Evolutionary conservation across 2,888 invertebrate species (phyloP), one percentile per base, ranked within the genome.

Genomic region (Caenorhabditis afra): DNA sequence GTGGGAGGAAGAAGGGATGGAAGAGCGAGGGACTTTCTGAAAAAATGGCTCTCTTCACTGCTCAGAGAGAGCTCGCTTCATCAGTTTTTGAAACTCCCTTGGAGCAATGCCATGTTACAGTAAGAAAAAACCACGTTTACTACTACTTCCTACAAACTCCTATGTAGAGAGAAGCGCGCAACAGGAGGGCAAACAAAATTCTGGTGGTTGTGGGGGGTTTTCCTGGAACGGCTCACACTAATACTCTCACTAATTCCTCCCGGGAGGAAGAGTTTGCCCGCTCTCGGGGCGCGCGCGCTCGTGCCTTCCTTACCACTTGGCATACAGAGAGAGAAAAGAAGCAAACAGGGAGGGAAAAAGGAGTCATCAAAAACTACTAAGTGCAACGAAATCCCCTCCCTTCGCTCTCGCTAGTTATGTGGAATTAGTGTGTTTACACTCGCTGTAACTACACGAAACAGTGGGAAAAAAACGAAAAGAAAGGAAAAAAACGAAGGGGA

Each of bases 351-450:
- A 23, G 41, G 62, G 50, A 39, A 20, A 49, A 18, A 22, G 41
- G 23, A 53, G 64, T 64, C 55, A 58, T 67, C 49, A 58, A 50
- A 49, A 58, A 67, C 49, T 29, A 29, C 29, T 57, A 57, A 67
- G 49, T 58, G 67, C 23, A 49, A 67, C 35, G 57, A 29, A 29
- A 29, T 29, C 29, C 29, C 29, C 7, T 7, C 29, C 29, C 29
- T 7, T 29, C 58, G 57, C 67, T 22, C 67, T 20, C 53, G 64
- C 52, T 67, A 58, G 57, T 67, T 67, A 58, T 23, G 49, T 67
- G 50, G 67, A 67, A 67, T 67, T 67, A 67, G 23, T 47, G 11
- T 66, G 55, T 66, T 35, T 55, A 29, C 29, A 29, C 29, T 29
- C 29, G n/a, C n/a, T 7, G 7, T 7, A 29, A 29, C 29, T 29